Conservation (phyloP, 2,888 invertebrate genomes). For the Orchestes rusci region DNA sequence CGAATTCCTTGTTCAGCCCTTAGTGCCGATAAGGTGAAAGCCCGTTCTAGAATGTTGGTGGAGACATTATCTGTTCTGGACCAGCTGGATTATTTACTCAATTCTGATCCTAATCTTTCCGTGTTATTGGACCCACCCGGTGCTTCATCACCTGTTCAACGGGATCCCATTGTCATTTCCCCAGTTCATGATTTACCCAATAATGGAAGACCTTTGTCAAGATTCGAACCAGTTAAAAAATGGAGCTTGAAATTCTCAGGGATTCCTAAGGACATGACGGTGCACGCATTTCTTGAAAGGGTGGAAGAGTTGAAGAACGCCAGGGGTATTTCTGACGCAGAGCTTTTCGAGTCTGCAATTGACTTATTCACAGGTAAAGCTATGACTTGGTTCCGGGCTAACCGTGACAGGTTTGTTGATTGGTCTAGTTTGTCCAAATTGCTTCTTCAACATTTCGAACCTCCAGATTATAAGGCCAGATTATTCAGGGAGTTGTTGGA, state of each 20-base stretch:
- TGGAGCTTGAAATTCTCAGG: too few species aligned
- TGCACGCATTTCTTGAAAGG: slow-evolving; percentile 9
- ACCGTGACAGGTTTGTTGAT: neutral
- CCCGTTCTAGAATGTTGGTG: neutral
- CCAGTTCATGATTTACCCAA: neutral
- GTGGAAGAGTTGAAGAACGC: slow-evolving; percentile 5
- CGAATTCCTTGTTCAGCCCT: neutral
- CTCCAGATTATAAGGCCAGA: slow-evolving; percentile 7
- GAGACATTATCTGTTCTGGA: slow-evolving; percentile 2
- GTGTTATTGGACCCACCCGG: neutral
- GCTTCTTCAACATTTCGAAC: slow-evolving; percentile 5
- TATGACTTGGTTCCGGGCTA: slow-evolving; percentile 4
- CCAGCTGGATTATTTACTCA: neutral
- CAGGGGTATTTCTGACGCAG: neutral
- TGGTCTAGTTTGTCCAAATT: slow-evolving; percentile 4
- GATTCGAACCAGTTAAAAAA: too few species aligned
- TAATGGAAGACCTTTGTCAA: neutral
- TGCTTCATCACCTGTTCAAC: neutral
- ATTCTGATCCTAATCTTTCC: slow-evolving; percentile 1
- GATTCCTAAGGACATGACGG: slow-evolving; percentile 2
- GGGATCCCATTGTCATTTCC: neutral
- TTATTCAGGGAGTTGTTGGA: slow-evolving; percentile 9
- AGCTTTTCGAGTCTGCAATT: slow-evolving; percentile 6
- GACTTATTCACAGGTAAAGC: slow-evolving; percentile 5
- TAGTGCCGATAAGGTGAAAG: neutral